Evolutionary conservation across 1,140 invertebrate species (phyloP).

Genomic region (Drosophila simulans): DNA sequence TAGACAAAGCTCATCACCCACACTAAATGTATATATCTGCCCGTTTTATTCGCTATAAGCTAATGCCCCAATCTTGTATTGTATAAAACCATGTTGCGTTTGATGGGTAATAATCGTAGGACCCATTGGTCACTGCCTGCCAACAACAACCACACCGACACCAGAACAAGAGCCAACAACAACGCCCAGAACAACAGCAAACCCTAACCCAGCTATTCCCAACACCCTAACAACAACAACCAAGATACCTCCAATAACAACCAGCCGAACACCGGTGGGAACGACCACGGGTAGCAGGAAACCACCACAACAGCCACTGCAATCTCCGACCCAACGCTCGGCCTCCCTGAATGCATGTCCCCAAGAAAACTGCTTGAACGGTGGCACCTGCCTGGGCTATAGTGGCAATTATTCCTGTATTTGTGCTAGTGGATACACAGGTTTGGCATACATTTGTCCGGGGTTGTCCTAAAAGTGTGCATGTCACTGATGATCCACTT

Average conservation of each 20-base stretch:
- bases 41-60: constrained; percentile 10
- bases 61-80: constrained; percentile 38
- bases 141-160: constrained; percentile 74
- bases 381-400: constrained; percentile 85
- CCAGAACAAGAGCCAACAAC: constrained; percentile 61
- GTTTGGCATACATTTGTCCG: constrained; percentile 74
- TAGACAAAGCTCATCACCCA: not conserved
- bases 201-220: constrained; percentile 33
- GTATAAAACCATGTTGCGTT: constrained; percentile 15
- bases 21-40: constrained; percentile 27
- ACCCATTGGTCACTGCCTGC: constrained; percentile 82
- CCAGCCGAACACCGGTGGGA: constrained; percentile 35
- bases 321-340: constrained; percentile 65
- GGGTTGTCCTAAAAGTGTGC: constrained; percentile 65
- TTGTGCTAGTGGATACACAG: constrained; percentile 85
- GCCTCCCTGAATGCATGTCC: constrained; percentile 84
- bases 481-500: constrained; percentile 8
- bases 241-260: constrained; percentile 57
- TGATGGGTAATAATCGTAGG: constrained; percentile 46
- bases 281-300: constrained; percentile 50
- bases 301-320: constrained; percentile 44
- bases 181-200: constrained; percentile 44
- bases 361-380: constrained; percentile 84
- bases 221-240: constrained; percentile 58
- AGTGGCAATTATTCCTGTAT: constrained; percentile 85